Evolutionary conservation across 2,797 vertebrate species (phyloP), one percentile per base, ranked within the genome.

Genomic region (Lacerta bilineata): DNA sequence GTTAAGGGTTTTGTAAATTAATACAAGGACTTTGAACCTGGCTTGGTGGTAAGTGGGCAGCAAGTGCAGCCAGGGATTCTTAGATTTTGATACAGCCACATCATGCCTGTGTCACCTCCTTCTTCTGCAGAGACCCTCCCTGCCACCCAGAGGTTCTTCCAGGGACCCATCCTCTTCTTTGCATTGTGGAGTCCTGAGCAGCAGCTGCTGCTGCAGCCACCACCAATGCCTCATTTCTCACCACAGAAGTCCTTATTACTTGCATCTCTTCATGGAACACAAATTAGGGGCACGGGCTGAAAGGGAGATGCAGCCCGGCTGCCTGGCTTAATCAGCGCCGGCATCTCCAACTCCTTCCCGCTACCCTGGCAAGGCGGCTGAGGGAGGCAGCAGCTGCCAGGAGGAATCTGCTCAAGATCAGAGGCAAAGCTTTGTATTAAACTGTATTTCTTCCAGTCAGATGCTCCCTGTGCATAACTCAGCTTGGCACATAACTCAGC

Each of bases 311-410:
- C 91, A 87, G 2, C 13, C 50, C 0, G 50, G 50, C 50, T 55
- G 92, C 93, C 94, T 92, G 92, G 50, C 94, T 94, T 95, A 92
- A 96, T 88, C 93, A 96, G 94, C 83, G 92, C 94, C 93, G 94
- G 90, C 94, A 91, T 94, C 90, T 92, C 93, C 90, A 95, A 91
- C 80, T 82, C 86, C 55, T 86, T 81, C 92, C 89, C 64, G 6
- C 86, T 79, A 84, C 33, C 84, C 88, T 0, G 41, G 94, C 84
- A 91, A 94, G 93, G 89, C 87, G 87, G 95, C 93, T 20, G 23
- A 92, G 92, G 89, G 61, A 86, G 94, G 92, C 95, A 91, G 94
- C 95, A 94, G 94, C 94, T 96, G 96, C 95, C 95, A 94, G 93
- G 43, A 95, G 90, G 90, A 90, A 94, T 88, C 79, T 39, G 71